A percentile compares a stretch with the other conserved stretches of the same genome.
These are phyloP conservation scores for Nemotelus pantherinus DNA, from an alignment of 2,888 invertebrate species.

Conservation along the genomic window DNA sequence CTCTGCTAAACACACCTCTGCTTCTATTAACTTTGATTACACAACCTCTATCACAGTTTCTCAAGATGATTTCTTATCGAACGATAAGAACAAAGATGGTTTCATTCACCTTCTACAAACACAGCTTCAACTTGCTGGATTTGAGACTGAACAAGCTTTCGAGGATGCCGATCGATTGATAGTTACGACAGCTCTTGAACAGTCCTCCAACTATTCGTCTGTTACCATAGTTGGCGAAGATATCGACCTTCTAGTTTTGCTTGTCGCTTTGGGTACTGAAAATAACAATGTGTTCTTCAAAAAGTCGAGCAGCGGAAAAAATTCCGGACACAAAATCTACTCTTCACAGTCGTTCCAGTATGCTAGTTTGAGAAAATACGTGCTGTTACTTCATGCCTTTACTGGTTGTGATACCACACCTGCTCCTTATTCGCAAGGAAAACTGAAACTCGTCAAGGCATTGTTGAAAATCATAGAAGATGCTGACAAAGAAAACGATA, in stretches of 20 bases:
- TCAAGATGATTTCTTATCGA: constrained; percentile 31
- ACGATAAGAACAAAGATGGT: constrained; percentile 35
- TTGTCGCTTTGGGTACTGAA: constrained; percentile 24
- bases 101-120: not conserved
- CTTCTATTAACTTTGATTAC: constrained; percentile 26
- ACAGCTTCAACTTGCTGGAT: constrained; percentile 5
- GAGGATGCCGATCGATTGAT: constrained; percentile 41
- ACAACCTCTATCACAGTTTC: constrained; percentile 17
- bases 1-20: constrained; percentile 14
- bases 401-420: constrained; percentile 20
- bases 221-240: constrained; percentile 35
- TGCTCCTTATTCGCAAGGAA: constrained; percentile 24
- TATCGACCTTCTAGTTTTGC: constrained; percentile 38
- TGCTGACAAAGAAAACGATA: not conserved
- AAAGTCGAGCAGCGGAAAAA: constrained; percentile 3
- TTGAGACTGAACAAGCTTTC: constrained; percentile 38
- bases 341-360: not conserved
- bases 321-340: not conserved
- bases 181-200: constrained; percentile 27
- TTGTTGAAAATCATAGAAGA: too few species aligned
- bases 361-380: not conserved
- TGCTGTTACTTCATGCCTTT: constrained; percentile 20
- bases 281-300: constrained; percentile 33
- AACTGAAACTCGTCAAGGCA: not conserved
- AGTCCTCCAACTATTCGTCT: constrained; percentile 6